phyloP scores from a whole-genome alignment of 2,888 invertebrate genomes.

The Piscicola geometra region DNA sequence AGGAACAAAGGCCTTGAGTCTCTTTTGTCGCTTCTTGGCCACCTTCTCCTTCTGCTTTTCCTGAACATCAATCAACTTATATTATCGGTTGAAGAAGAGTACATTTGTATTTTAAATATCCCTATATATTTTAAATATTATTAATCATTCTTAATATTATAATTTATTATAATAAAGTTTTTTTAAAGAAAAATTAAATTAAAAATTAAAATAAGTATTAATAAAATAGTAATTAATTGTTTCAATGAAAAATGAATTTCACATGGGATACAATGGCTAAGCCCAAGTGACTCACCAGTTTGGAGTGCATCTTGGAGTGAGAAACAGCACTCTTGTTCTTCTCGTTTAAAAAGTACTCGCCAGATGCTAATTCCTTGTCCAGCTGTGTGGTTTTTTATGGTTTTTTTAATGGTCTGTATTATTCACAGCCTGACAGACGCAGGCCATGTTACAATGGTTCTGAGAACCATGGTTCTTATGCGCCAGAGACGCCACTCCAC shows the following conservation, averaged over 20 bases:
- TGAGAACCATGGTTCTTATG: too few species aligned
- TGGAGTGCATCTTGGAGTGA: constrained; percentile 70
- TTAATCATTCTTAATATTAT: background rate
- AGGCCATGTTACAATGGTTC: too few species aligned
- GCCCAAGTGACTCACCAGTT: too few species aligned
- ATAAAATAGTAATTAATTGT: too few species aligned
- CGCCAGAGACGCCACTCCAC: too few species aligned
- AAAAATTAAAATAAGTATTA: background rate
- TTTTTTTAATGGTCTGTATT: too few species aligned
- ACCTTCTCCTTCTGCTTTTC: constrained; percentile 30
- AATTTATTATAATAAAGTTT: too few species aligned
- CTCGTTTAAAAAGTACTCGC: constrained; percentile 87
- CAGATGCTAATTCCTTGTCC: constrained; percentile 85
- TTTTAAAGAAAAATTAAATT: background rate
- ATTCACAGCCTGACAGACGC: too few species aligned
- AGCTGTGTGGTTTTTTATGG: constrained; percentile 60
- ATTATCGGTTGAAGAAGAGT: too few species aligned
- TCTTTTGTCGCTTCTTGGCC: constrained; percentile 21
- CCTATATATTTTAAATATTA: background rate
- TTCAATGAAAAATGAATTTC: too few species aligned
- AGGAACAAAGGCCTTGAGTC: constrained; percentile 28
- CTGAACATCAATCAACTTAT: constrained; percentile 14
- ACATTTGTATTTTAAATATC: background rate
- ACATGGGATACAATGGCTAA: too few species aligned
- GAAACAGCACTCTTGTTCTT: constrained; percentile 58